Base-by-base conservation (phyloP, 2,888 invertebrate species). In the Octodonta nipae region DNA sequence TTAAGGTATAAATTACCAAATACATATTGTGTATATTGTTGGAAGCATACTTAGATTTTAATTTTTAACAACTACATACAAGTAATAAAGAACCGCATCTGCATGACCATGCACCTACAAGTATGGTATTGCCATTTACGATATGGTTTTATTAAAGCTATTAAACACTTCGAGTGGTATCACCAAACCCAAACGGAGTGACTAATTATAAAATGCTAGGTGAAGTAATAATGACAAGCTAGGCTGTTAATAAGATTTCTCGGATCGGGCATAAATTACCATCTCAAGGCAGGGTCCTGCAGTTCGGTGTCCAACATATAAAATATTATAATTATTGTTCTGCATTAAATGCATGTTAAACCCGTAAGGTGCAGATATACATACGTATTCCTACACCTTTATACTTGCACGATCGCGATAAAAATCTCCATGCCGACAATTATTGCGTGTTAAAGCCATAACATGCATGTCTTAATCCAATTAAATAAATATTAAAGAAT, bases 391-490 rank as follows among this genome's bases (percentile, higher is more conserved):
- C 32, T 35, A 36, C 38, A 34, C 32, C 4, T 22, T 11, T 22
- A n/a, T 22, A n/a, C 33, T 27, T 37, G 13, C n/a, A n/a, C n/a
- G n/a, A n/a, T n/a, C n/a, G 30, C 36, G 43, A 42, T 47, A 47
- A 37, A 45, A 41, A 41, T 45, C 40, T 39, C 40, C 38, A 34
- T 32, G 34, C 32, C 35, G 26, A 33, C 42, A 36, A 40, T 42
- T 38, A 44, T 41, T 43, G 47, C 43, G 45, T 46, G 46, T 45
- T 37, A 41, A 36, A 40, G 44, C 41, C 41, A 35, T 41, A 46
- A 44, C 46, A 47, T 48, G 50, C 49, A 49, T 49, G 47, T 49
- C 47, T 47, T 46, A 48, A 49, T 49, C 49, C 46, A 49, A 46
- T 50, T 50, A 47, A 48, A 49, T 49, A 47, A 43, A 43, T 43